Evolutionary conservation across 2,113 vertebrate species (phyloP).

Genomic region (Cnemophilus loriae): DNA sequence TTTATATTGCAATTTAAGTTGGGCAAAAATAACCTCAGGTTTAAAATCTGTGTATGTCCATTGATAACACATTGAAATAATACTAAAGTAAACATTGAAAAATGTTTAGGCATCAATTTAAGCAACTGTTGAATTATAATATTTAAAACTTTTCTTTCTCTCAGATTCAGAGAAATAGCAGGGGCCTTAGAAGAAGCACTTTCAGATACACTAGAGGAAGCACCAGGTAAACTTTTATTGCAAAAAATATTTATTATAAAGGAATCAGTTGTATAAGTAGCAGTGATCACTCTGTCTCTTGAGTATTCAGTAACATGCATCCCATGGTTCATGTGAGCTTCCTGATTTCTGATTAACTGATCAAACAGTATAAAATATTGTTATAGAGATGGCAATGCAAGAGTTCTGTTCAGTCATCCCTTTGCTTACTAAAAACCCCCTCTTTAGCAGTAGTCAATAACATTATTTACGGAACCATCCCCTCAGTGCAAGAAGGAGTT

Average conservation of each 20-base stretch:
- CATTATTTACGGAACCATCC: background rate
- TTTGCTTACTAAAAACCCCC: background rate
- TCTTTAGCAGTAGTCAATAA: background rate
- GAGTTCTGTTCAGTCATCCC: background rate
- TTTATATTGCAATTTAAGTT: background rate
- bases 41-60: background rate
- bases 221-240: conserved; percentile 78
- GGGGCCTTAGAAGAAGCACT: conserved; percentile 86
- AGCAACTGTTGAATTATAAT: background rate
- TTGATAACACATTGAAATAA: background rate
- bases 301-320: background rate
- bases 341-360: background rate
- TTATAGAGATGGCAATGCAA: background rate
- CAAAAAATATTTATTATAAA: background rate
- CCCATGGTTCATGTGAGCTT: rapidly evolving
- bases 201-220: conserved; percentile 78
- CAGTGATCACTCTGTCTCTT: background rate
- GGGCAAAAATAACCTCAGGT: background rate
- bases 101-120: background rate
- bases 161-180: conserved; percentile 92
- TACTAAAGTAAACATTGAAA: background rate
- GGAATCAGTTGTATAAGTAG: background rate
- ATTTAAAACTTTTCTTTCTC: background rate
- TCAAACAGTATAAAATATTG: background rate
- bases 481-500: background rate